Conservation (phyloP, 2,113 vertebrate species). For the Eptatretus burgeri region DNA sequence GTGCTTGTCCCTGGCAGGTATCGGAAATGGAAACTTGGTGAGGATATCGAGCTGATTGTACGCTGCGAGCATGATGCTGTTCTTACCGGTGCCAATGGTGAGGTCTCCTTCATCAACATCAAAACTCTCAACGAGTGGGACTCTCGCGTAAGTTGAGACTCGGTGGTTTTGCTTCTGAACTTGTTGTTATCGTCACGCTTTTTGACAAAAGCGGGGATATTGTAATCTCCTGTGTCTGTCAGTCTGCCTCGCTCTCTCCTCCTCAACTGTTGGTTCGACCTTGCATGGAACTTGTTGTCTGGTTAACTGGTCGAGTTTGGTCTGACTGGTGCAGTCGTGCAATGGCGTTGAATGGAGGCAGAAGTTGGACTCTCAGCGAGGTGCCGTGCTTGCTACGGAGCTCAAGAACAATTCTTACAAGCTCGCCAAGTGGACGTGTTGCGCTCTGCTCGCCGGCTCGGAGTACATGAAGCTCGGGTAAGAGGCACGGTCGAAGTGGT, state of each 20-base stretch:
- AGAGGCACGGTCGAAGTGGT: conserved; percentile 12
- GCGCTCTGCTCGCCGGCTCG: conserved; percentile 62
- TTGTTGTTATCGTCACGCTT: too few relatives aligned
- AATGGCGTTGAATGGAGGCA: conserved; percentile 97
- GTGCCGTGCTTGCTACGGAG: conserved; percentile 82
- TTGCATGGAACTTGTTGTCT: too few relatives aligned
- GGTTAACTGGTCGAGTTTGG: background rate
- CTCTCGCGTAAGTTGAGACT: conserved; percentile 36
- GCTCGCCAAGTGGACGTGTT: conserved; percentile 84
- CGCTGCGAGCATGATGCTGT: conserved; percentile 86
- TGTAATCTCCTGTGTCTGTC: too few relatives aligned
- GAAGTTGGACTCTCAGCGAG: conserved; percentile 90
- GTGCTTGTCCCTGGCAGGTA: conserved; percentile 23
- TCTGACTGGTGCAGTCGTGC: conserved; percentile 29
- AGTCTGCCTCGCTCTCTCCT: too few relatives aligned
- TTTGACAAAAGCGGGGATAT: too few relatives aligned
- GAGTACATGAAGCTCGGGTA: conserved; percentile 95
- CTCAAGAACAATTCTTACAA: conserved; percentile 99
- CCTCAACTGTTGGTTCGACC: too few relatives aligned
- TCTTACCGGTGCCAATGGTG: conserved; percentile 84
- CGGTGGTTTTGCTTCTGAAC: background rate
- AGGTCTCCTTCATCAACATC: conserved; percentile 88
- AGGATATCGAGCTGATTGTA: conserved; percentile 85
- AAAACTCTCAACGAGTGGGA: conserved; percentile 98
- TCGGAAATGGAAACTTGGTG: conserved; percentile 85